Conservation (phyloP, 1,140 invertebrate genomes). For the Meloidogyne exigua region DNA sequence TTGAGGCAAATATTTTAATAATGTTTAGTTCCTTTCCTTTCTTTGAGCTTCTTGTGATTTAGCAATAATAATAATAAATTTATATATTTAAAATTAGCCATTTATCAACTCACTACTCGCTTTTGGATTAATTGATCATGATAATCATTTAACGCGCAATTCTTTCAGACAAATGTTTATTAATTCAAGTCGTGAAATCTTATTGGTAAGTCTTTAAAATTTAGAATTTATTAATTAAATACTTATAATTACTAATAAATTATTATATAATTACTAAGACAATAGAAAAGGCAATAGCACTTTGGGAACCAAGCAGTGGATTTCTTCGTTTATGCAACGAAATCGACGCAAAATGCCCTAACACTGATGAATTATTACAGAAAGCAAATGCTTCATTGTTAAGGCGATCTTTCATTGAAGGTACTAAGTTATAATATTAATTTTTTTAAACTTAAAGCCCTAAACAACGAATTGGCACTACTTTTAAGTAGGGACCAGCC, state of each 20-base stretch:
- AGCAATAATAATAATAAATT: not conserved
- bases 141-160: not conserved
- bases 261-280: conserved; percentile 7
- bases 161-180: not conserved
- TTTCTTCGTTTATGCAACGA: conserved; percentile 23
- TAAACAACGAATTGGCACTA: not conserved
- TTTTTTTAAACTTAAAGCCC: not conserved
- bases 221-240: not conserved
- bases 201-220: not conserved
- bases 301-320: conserved; percentile 27
- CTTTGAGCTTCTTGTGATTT: too few species aligned
- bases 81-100: not conserved
- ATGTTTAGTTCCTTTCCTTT: too few species aligned
- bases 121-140: conserved; percentile 1
- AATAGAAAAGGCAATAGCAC: conserved; percentile 11
- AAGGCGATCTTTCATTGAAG: conserved; percentile 15
- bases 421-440: not conserved
- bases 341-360: conserved; percentile 13
- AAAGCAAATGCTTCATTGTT: not conserved
- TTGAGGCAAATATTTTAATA: not conserved
- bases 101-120: not conserved
- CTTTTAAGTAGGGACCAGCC: not conserved
- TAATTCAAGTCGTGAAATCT: not conserved
- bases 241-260: not conserved
- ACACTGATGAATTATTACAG: conserved; percentile 9